Evolutionary conservation across 2,113 vertebrate species (phyloP).

Genomic region (Stegastes partitus): DNA sequence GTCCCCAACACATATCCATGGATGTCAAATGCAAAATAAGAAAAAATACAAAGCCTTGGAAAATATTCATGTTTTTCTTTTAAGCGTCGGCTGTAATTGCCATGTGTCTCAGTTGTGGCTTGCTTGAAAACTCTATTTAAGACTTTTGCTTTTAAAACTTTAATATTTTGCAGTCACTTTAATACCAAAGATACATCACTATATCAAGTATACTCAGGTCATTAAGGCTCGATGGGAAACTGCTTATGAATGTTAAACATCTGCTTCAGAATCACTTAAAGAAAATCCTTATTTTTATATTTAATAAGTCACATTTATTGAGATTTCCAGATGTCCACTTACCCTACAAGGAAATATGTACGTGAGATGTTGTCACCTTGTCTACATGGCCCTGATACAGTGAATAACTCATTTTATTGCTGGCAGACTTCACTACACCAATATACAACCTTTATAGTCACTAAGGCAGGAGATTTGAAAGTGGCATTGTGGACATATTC

Average conservation of each 20-base stretch:
- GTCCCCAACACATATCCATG: too few species aligned
- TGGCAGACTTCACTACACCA: background rate
- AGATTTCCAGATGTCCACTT: background rate
- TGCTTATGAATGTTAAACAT: background rate
- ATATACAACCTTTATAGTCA: background rate
- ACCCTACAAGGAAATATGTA: background rate
- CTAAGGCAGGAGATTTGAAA: background rate
- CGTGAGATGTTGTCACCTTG: background rate
- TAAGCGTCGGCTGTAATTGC: too few species aligned
- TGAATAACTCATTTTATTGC: background rate
- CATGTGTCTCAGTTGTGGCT: too few species aligned
- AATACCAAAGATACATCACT: background rate
- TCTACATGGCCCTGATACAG: background rate
- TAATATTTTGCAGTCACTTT: too few species aligned
- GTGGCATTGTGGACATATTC: conserved; percentile 8
- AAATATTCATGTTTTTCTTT: too few species aligned
- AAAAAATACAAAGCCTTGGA: too few species aligned
- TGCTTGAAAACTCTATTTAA: too few species aligned
- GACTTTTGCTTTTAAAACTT: too few species aligned
- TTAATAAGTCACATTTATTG: background rate
- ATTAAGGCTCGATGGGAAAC: background rate
- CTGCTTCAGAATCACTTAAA: background rate
- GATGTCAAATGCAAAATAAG: too few species aligned
- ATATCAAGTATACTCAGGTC: too few species aligned
- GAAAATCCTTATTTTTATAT: background rate